Conservation (phyloP, 2,888 invertebrate species). For the Amphiduros pacificus region DNA sequence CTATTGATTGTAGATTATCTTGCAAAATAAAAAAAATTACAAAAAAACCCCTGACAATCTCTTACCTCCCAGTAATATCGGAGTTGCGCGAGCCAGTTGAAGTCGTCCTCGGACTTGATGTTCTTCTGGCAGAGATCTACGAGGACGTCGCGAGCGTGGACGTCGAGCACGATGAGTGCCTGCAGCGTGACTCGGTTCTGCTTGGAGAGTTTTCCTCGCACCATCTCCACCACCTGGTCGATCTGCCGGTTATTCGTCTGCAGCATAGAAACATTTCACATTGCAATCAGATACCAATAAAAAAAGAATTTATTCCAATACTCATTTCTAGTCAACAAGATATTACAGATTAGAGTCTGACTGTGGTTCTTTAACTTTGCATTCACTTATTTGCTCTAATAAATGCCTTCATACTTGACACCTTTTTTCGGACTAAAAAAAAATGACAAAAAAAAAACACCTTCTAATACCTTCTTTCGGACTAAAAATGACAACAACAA, state of each 20-base stretch:
- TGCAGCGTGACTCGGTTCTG: conserved; percentile 60
- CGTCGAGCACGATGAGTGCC: conserved; percentile 74
- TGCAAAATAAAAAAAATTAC: not conserved
- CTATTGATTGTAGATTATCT: not conserved
- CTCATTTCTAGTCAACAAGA: too few species aligned
- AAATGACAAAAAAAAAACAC: too few species aligned
- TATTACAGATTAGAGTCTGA: too few species aligned
- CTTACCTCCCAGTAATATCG: conserved; percentile 62
- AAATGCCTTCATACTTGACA: too few species aligned
- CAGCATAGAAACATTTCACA: not conserved
- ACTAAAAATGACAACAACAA: too few species aligned
- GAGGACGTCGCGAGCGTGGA: conserved; percentile 61
- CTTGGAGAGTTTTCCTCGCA: conserved; percentile 64
- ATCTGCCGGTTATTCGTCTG: conserved; percentile 22
- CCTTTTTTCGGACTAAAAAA: too few species aligned
- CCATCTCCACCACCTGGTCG: conserved; percentile 73
- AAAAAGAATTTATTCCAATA: not conserved
- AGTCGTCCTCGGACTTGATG: conserved; percentile 58
- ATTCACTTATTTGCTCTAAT: too few species aligned
- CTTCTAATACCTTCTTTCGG: too few species aligned
- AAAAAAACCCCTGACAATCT: too few species aligned
- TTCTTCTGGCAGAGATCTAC: conserved; percentile 45
- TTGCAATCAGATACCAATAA: not conserved
- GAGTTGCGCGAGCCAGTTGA: conserved; percentile 61
- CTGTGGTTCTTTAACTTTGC: too few species aligned